Percentiles rank a stretch among this genome's conserved stretches.
Evolutionary conservation across 2,797 vertebrate species (phyloP).

Genomic region (Graptemys geographica): DNA sequence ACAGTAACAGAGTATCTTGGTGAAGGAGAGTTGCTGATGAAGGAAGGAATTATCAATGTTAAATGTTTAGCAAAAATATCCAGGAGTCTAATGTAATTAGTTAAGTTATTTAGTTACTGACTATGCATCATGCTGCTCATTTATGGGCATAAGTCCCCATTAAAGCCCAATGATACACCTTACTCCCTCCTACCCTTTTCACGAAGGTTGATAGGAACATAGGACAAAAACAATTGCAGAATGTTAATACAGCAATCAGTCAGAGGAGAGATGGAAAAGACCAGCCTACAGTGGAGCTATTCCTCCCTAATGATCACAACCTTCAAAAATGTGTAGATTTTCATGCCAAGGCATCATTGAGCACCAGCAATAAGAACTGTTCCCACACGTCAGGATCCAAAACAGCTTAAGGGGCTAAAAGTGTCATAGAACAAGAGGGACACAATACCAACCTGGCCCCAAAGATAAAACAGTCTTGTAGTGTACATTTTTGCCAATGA

Average conservation of each 20-base stretch:
- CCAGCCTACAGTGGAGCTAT: fast-evolving
- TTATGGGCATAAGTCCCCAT: neutral
- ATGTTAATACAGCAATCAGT: neutral
- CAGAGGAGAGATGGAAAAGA: neutral
- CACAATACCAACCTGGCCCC: neutral
- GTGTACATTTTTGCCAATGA: neutral
- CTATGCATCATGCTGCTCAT: neutral
- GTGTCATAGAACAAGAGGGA: neutral
- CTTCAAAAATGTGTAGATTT: neutral
- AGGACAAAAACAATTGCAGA: neutral
- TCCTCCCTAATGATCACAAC: neutral
- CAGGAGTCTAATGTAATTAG: neutral
- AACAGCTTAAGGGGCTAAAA: neutral
- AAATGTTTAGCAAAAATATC: neutral
- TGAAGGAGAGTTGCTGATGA: neutral
- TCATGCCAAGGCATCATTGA: neutral
- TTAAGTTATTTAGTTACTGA: neutral
- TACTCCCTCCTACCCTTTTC: neutral
- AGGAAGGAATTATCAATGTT: neutral
- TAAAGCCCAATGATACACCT: neutral
- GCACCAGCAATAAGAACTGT: neutral
- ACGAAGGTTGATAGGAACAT: neutral
- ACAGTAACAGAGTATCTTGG: neutral
- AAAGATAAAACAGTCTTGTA: neutral
- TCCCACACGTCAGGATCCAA: neutral